A percentile compares a stretch with the other conserved stretches of the same genome.
Evolutionary conservation across 2,113 vertebrate genomes (phyloP).

Genomic region (Passer montanus): DNA sequence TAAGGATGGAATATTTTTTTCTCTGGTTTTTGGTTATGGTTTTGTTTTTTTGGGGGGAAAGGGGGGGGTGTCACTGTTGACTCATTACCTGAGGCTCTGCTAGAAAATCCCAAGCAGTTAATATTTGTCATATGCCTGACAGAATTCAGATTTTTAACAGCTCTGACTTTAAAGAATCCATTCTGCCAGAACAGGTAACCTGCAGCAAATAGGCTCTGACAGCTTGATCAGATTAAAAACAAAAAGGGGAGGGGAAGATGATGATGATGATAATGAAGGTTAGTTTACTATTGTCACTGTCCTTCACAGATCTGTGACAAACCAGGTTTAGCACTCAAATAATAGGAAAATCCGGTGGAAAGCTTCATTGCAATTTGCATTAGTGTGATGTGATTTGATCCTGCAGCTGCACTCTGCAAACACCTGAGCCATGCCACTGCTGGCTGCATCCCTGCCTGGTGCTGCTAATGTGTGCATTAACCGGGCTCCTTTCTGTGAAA

Average conservation of each 20-base stretch:
- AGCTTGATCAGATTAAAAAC: not conserved
- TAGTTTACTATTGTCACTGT: not conserved
- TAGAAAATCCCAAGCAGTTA: not conserved
- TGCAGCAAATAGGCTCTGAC: constrained; percentile 11
- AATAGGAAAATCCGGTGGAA: not conserved
- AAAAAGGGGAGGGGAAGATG: not conserved
- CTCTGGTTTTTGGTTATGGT: not conserved
- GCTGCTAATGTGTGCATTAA: constrained; percentile 23
- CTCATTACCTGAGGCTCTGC: not conserved
- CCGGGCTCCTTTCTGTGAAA: not conserved
- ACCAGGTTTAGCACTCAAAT: constrained; percentile 4
- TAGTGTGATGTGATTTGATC: constrained; percentile 29
- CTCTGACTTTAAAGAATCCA: not conserved
- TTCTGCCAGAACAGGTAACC: not conserved
- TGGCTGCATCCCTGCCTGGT: constrained; percentile 18
- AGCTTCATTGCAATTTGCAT: constrained; percentile 3
- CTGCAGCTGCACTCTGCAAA: constrained; percentile 25
- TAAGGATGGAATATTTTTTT: not conserved
- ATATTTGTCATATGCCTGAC: not conserved
- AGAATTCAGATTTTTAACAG: not conserved
- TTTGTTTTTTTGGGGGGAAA: not conserved
- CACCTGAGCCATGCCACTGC: constrained; percentile 51
- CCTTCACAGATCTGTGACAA: constrained; percentile 38
- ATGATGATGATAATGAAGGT: not conserved
- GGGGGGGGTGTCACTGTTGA: not conserved